phyloP scores from a whole-genome alignment of 2,888 invertebrate species.

The Lithophane socia region DNA sequence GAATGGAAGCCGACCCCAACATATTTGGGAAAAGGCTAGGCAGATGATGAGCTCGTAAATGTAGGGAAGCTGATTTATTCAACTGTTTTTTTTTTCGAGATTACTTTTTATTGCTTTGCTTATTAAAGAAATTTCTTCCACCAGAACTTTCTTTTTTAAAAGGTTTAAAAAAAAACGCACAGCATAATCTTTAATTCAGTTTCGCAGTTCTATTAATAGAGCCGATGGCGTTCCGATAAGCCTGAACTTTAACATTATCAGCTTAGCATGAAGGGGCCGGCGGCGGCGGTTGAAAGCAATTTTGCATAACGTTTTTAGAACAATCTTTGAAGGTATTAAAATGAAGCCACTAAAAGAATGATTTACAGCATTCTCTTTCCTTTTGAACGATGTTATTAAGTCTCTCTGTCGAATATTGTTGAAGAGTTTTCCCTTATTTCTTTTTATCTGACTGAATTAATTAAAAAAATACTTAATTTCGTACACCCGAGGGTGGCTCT shows the following conservation, averaged over 20 bases:
- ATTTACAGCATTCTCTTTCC: constrained; percentile 3
- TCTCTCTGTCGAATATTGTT: not conserved
- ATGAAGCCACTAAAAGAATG: constrained; percentile 3
- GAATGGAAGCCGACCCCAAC: too few species aligned
- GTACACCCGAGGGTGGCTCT: not conserved
- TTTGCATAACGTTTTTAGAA: constrained; percentile 27
- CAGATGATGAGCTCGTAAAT: too few species aligned
- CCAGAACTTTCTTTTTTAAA: too few species aligned
- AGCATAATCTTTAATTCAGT: not conserved
- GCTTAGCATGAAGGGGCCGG: constrained; percentile 7
- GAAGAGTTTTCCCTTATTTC: not conserved
- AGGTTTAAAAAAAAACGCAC: too few species aligned
- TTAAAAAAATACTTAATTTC: not conserved
- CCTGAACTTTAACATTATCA: constrained; percentile 49
- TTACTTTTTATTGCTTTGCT: too few species aligned
- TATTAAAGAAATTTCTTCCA: too few species aligned
- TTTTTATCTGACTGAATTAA: not conserved
- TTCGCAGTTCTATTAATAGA: constrained; percentile 29
- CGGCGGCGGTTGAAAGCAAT: constrained; percentile 13
- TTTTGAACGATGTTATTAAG: too few species aligned
- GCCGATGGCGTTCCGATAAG: constrained; percentile 24
- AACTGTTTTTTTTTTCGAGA: too few species aligned
- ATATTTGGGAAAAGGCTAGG: too few species aligned
- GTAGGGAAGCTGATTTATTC: too few species aligned
- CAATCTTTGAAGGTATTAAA: constrained; percentile 10